Base-by-base conservation (phyloP, 2,888 invertebrate genomes). In the Epistrophe eligans region DNA sequence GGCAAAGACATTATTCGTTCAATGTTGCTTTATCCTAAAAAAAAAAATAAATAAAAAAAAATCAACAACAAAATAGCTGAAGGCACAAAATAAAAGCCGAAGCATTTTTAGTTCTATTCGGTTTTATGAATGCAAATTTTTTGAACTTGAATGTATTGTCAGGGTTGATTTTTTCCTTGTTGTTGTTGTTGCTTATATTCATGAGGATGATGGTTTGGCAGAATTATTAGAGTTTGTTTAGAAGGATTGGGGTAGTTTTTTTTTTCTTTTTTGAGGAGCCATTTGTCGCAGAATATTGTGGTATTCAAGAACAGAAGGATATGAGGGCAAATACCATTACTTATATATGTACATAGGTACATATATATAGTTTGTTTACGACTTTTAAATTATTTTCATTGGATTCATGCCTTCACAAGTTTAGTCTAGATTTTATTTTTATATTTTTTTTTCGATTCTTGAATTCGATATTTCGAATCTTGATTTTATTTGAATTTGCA, bases 121-220 rank as follows among this genome's bases (percentile, higher is more conserved):
- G 82, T 85, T 85, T 85, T 82, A 85, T 85, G 85, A 85, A 82
- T 85, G 82, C 85, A 85, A 82, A 85, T 85, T 70, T 82, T 62
- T 74, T 77, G 62, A 85, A 85, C 77, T 85, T 82, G 57, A 82
- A 85, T 64, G 62, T 71, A 64, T 82, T 67, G 55, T 72, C 72
- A 67, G 81, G 58, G 77, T 67, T 72, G 70, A 70, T 73, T 71
- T 70, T 50, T 73, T 77, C 77, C 81, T 74, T 57, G n/a, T n/a
- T n/a, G n/a, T 77, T 48, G 28, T 48, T 19, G 11, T 19, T 24
- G 8, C n/a, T n/a, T 35, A 50, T 76, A 81, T 73, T 72, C 72
- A 52, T 64, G 70, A 76, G 38, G 19, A 48, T 57, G 19, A 48
- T 57, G 66, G 50, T 55, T 32, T 55, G 58, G 48, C 15, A 66